Percentiles rank a stretch among this genome's conserved stretches.
These are phyloP conservation scores for Netelia virgata DNA, from an alignment of 2,888 invertebrate genomes.

Conservation along the genomic window DNA sequence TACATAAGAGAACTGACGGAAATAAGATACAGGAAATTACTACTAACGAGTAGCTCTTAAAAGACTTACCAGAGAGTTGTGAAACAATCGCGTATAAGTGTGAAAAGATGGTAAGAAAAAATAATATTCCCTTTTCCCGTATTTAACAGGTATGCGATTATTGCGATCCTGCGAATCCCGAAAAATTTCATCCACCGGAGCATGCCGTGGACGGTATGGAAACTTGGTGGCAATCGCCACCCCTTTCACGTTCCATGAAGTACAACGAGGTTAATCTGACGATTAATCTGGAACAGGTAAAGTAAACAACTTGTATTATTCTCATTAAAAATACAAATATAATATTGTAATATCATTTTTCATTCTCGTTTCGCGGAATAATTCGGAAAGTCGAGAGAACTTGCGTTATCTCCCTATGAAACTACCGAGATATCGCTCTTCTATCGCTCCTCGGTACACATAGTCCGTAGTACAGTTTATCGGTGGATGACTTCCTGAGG, in stretches of 20 bases:
- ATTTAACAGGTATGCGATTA: conserved; percentile 94
- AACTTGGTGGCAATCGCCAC: conserved; percentile 99
- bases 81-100: conserved; percentile 30
- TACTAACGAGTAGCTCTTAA: conserved; percentile 21
- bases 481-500: conserved; percentile 79
- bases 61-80: conserved; percentile 43
- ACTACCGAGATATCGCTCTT: conserved; percentile 14
- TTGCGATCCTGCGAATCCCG: conserved; percentile 92
- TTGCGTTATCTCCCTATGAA: background rate
- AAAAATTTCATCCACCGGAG: conserved; percentile 94
- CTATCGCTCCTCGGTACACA: background rate
- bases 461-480: conserved; percentile 71
- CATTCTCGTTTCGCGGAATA: conserved; percentile 3
- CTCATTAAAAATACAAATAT: background rate
- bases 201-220: conserved; percentile 98
- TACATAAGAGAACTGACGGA: background rate
- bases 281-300: conserved; percentile 98
- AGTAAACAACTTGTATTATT: conserved; percentile 52
- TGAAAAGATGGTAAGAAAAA: background rate
- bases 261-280: conserved; percentile 99
- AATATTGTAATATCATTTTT: conserved; percentile 5
- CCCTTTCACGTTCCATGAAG: conserved; percentile 97
- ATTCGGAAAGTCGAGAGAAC: conserved; percentile 9
- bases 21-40: conserved; percentile 20
- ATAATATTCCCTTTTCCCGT: conserved; percentile 35